Percentiles rank a stretch among this genome's conserved stretches.
Evolutionary conservation across 2,113 vertebrate genomes (phyloP).

Genomic region (Lipophrys pholis): DNA sequence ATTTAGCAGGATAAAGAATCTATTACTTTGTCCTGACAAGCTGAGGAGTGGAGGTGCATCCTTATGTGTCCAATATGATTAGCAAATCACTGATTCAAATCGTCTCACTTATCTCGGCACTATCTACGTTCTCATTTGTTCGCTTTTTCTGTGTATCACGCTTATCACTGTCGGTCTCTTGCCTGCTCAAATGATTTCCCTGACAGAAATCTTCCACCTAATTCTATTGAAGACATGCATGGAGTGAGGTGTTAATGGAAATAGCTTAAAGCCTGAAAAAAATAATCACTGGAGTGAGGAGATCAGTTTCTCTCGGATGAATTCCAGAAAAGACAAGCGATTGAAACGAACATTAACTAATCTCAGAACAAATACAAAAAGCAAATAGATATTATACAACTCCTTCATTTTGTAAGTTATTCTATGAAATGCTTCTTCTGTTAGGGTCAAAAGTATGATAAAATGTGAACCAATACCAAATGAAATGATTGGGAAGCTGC

Average conservation of each 20-base stretch:
- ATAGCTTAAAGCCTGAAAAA: constrained; percentile 51
- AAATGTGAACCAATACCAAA: constrained; percentile 38
- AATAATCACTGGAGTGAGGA: constrained; percentile 56
- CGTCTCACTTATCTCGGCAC: constrained; percentile 60
- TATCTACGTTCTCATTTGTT: constrained; percentile 48
- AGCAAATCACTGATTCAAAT: constrained; percentile 67
- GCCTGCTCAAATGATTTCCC: constrained; percentile 53
- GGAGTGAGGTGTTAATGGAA: constrained; percentile 62
- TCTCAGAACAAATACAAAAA: constrained; percentile 40
- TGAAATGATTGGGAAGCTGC: constrained; percentile 31
- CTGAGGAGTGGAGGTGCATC: constrained; percentile 40
- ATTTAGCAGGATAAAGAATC: constrained; percentile 57
- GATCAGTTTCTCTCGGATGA: constrained; percentile 36
- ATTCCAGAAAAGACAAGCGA: constrained; percentile 27
- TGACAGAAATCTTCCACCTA: constrained; percentile 42
- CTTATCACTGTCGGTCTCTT: constrained; percentile 52
- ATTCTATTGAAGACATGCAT: constrained; percentile 63
- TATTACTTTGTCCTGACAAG: constrained; percentile 58
- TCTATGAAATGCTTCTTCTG: constrained; percentile 8
- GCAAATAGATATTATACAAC: not conserved
- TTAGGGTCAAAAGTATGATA: constrained; percentile 26
- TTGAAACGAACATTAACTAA: constrained; percentile 23
- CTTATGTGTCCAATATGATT: constrained; percentile 62
- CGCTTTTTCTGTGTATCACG: constrained; percentile 23
- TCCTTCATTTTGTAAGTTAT: constrained; percentile 1